Evolutionary conservation across 2,113 vertebrate genomes (phyloP), one percentile per base, ranked within the genome.

Genomic region (Nymphicus hollandicus): DNA sequence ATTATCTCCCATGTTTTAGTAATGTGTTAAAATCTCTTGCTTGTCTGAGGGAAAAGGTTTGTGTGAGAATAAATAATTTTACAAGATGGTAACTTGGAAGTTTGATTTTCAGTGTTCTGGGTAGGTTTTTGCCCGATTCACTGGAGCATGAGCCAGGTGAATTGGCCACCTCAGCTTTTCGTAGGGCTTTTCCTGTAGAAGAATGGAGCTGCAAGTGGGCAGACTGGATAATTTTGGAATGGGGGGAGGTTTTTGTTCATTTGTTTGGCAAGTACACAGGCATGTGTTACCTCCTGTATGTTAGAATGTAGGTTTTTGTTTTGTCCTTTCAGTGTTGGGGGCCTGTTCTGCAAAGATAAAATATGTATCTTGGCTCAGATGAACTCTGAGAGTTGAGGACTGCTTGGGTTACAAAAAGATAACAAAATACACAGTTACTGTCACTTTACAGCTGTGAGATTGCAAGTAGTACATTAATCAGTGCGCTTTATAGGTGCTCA

Each of bases 331-430:
- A 24, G 23, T 15, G 4, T 17, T 2, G 2, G 33, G 55, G 25
- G 3, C 27, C 5, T 68, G 24, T 60, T 55, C n/a, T 61, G 35
- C 12, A 41, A 71, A 56, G 46, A 39, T 9, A 20, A 41, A n/a
- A 49, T 1, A 11, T 0, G 0, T 5, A 1, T 49, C 35, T 63
- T 13, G 0, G 17, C 7, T 53, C 68, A 46, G 37, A 5, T 1
- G 50, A 44, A 0, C 8, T 0, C 39, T 58, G 69, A 2, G 25
- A 41, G 29, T n/a, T n/a, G 61, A 73, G 39, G 35, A 52, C 31
- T 81, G 35, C 41, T 43, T 46, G 24, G 15, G 31, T 77, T 77
- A 39, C 11, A 50, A 58, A 39, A n/a, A 6, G 7, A 28, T 65
- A 37, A 41, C 52, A 46, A 82, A 87, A 63, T 33, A 5, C 25